A percentile compares a stretch with the other conserved stretches of the same genome.
phyloP scores from a whole-genome alignment of 92 coral and sea anemone species.

The Phenganax stokvisi region DNA sequence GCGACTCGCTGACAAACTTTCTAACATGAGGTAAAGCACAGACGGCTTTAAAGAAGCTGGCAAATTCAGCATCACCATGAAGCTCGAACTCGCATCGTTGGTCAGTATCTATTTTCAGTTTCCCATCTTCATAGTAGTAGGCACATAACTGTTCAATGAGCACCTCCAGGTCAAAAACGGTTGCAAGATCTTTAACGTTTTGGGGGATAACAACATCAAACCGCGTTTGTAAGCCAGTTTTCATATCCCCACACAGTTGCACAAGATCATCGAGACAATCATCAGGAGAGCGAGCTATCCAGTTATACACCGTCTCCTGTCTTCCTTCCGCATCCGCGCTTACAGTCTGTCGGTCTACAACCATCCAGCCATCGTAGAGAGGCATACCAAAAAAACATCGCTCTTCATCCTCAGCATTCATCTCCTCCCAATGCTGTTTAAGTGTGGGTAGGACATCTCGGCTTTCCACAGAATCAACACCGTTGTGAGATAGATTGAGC shows the following conservation, averaged over 20 bases:
- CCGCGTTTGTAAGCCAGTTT: constrained; percentile 6
- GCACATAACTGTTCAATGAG: background rate
- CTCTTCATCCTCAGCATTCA: background rate
- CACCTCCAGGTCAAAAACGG: background rate
- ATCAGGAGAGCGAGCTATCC: background rate
- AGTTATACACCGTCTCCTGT: background rate
- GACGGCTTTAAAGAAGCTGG: background rate
- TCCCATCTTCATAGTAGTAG: background rate
- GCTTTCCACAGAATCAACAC: background rate
- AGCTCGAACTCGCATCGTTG: background rate
- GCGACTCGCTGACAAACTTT: background rate
- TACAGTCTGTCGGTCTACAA: background rate
- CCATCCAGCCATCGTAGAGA: constrained; percentile 11
- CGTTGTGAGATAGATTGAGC: background rate
- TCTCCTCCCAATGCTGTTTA: background rate
- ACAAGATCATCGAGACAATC: background rate
- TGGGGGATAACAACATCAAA: background rate
- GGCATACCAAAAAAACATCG: background rate
- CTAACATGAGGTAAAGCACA: constrained; percentile 7
- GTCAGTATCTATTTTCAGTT: background rate
- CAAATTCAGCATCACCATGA: background rate
- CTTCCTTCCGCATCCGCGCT: background rate
- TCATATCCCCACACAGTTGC: background rate
- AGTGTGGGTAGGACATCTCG: constrained; percentile 7
- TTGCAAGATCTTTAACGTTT: background rate